Percentiles rank a stretch among this genome's conserved stretches.
Conservation (phyloP, 2,888 invertebrate genomes). For the Andrena camellia region DNA sequence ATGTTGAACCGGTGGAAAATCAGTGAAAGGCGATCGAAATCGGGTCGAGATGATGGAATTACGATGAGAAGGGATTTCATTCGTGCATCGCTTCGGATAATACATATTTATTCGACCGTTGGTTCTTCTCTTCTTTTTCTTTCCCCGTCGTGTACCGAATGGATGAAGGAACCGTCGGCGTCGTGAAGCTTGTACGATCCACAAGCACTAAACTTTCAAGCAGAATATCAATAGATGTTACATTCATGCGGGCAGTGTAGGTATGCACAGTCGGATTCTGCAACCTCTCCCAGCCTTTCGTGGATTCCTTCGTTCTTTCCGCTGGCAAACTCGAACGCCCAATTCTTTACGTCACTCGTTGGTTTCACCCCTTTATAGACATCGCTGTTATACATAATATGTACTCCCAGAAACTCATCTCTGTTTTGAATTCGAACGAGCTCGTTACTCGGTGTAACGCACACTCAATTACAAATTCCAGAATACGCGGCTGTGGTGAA, state of each 20-base stretch:
- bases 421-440: background rate
- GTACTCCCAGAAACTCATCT: background rate
- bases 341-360: background rate
- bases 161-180: background rate
- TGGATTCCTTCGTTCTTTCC: too few relatives aligned
- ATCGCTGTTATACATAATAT: background rate
- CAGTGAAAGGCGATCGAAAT: slow-evolving; percentile 28
- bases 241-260: background rate
- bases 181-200: background rate
- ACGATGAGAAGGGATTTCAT: slow-evolving; percentile 16
- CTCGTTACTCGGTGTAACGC: slow-evolving; percentile 6
- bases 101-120: slow-evolving; percentile 50
- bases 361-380: background rate
- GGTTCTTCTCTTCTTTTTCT: background rate
- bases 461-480: slow-evolving; percentile 3
- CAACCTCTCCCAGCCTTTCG: background rate
- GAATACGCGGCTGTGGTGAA: background rate
- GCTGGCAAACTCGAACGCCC: too few relatives aligned
- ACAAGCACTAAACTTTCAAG: background rate
- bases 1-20: slow-evolving; percentile 5
- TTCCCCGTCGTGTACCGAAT: background rate
- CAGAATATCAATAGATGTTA: background rate
- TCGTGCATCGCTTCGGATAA: slow-evolving; percentile 16
- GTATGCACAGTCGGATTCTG: slow-evolving; percentile 2
- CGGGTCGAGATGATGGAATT: slow-evolving; percentile 44